Conservation (phyloP, 1,140 invertebrate species). For the Temnothorax nylanderi region DNA sequence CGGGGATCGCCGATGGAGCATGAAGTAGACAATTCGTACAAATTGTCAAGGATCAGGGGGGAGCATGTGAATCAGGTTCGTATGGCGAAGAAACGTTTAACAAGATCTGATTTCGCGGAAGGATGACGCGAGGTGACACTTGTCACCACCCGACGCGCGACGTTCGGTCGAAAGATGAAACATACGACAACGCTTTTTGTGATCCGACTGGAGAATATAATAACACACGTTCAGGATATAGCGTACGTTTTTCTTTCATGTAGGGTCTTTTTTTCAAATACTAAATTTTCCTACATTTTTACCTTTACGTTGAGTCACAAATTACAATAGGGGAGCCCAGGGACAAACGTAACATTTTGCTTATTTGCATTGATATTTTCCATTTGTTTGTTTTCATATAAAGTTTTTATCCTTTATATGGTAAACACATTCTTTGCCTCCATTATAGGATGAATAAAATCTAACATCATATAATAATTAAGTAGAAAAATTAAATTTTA, state of each 20-base stretch:
- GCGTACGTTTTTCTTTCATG: not conserved
- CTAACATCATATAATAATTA: too few relatives aligned
- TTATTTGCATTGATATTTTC: too few relatives aligned
- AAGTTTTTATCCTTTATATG: too few relatives aligned
- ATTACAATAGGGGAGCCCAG: not conserved
- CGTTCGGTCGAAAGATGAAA: not conserved
- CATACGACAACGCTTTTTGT: not conserved
- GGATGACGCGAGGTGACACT: not conserved
- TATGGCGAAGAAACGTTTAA: not conserved
- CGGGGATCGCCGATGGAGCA: conserved; percentile 48
- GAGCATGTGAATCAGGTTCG: not conserved
- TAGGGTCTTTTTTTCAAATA: not conserved
- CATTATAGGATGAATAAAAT: too few relatives aligned
- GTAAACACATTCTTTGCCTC: too few relatives aligned
- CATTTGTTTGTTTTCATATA: too few relatives aligned
- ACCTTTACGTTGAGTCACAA: not conserved
- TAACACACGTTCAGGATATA: not conserved
- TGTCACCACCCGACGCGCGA: not conserved
- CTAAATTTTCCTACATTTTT: not conserved
- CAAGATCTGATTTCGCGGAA: not conserved
- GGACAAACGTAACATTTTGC: too few relatives aligned
- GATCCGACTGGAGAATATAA: not conserved
- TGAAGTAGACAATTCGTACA: conserved; percentile 42
- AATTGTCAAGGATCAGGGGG: conserved; percentile 13
- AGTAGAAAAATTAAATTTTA: too few relatives aligned